Evolutionary conservation across 1,140 invertebrate genomes (phyloP).

Genomic region (Phthorimaea operculella): DNA sequence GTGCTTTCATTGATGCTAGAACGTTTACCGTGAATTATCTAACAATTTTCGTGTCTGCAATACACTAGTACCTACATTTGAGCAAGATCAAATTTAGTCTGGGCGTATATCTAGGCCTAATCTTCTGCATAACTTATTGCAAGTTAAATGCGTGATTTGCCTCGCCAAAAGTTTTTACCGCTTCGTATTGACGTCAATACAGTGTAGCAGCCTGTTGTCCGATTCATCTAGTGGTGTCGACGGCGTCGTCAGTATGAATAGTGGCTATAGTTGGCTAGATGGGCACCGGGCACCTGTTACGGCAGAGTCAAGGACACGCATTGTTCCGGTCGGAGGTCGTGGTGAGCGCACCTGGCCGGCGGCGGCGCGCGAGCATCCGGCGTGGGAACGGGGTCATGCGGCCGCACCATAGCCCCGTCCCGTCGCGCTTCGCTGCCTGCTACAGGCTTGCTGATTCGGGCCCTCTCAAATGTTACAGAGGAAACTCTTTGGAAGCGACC

Average conservation of each 20-base stretch:
- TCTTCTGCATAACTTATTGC: too few species aligned
- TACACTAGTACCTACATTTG: too few species aligned
- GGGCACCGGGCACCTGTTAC: neutral
- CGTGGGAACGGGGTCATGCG: conserved; percentile 58
- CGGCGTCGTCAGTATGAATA: neutral
- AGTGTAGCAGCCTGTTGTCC: too few species aligned
- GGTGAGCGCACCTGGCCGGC: conserved; percentile 13
- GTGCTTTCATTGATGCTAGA: neutral
- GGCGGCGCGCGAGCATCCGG: conserved; percentile 11
- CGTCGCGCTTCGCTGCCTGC: conserved; percentile 39
- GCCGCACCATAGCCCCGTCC: conserved; percentile 40
- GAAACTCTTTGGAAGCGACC: too few species aligned
- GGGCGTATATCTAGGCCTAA: too few species aligned
- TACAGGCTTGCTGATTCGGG: neutral
- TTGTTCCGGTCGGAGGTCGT: conserved; percentile 21
- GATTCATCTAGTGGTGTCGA: neutral
- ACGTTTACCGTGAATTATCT: neutral
- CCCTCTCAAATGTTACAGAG: neutral
- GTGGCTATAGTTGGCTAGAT: neutral
- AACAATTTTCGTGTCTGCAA: neutral
- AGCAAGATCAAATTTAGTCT: too few species aligned
- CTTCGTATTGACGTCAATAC: too few species aligned
- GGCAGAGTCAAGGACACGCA: conserved; percentile 22
- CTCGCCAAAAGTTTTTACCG: too few species aligned
- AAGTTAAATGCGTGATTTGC: too few species aligned